Percentiles rank a stretch among this genome's conserved stretches.
phyloP scores from a whole-genome alignment of 2,797 vertebrate genomes.

The Chelon auratus region DNA sequence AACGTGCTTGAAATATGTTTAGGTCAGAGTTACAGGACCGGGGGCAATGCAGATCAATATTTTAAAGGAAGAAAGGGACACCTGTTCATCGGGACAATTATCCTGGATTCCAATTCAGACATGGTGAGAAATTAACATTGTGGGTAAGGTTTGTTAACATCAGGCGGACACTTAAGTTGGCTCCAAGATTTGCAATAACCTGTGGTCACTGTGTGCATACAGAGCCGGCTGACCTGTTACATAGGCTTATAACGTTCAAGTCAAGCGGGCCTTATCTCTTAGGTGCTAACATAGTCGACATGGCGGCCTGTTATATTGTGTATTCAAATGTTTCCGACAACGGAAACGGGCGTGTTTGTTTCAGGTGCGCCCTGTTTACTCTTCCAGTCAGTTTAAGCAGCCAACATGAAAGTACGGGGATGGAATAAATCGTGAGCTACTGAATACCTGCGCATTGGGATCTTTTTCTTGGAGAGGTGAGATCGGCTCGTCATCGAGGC shows the following conservation, averaged over 20 bases:
- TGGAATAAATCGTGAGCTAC: no score
- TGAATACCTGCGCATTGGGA: constrained; percentile 84
- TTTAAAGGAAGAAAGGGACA: neutral
- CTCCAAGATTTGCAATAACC: neutral
- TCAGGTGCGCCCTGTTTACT: neutral
- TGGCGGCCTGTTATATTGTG: no score
- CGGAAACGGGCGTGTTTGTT: neutral
- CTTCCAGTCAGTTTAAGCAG: neutral
- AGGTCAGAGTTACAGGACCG: neutral
- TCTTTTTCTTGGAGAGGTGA: constrained; percentile 87
- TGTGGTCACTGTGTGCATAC: neutral
- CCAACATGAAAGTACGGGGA: no score
- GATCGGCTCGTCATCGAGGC: constrained; percentile 83
- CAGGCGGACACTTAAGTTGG: neutral
- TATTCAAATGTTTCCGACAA: constrained; percentile 1
- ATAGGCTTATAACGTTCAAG: neutral
- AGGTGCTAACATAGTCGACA: no score
- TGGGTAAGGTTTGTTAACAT: no score
- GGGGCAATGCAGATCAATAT: neutral
- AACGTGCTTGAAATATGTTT: neutral
- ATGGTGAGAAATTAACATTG: neutral
- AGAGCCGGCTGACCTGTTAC: neutral
- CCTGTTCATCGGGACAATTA: neutral
- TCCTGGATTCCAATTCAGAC: neutral
- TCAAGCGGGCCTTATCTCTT: neutral